Evolutionary conservation across 2,888 invertebrate species (phyloP), one percentile per base, ranked within the genome.

Genomic region (Lasioglossum leucozonium): DNA sequence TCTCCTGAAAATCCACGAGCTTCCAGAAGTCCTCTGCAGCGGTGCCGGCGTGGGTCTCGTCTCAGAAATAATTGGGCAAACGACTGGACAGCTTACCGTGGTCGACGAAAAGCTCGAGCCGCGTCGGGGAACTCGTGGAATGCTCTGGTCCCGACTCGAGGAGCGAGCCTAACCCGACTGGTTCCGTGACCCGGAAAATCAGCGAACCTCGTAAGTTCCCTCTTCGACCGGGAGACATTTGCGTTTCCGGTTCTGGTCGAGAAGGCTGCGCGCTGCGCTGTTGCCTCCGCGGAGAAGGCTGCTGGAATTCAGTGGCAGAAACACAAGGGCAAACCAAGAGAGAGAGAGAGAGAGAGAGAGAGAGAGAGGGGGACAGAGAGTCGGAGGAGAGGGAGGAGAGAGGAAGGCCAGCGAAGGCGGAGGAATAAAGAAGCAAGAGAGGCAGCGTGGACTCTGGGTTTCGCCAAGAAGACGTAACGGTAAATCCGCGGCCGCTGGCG

Each of bases 401-500:
- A 34, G 22, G 55, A 37, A 37, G 73, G 44, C 37, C 26, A 30
- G n/a, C 65, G 44, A 40, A 26, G 40, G 47, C 55, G 62, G 62
- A 47, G 73, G 62, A 72, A 51, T 72, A 77, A 77, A 79, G 80
- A 78, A 74, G 76, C 78, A 81, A 80, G 71, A 80, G 71, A 77
- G 47, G 85, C 79, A 84, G 81, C 87, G 88, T 91, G 89, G 89
- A 90, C 91, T 90, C 90, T 91, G 93, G 92, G 94, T 94, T 94
- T 94, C 93, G 94, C 94, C 94, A 94, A 94, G 94, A 94, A 94
- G 93, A 93, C 88, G 89, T 95, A 95, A 95, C 95, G 95, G 95
- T 95, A 95, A 93, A 94, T 93, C 94, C 92, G 94, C 95, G 95
- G 95, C 95, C 95, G 95, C 93, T 92, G 93, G 94, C 95, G 95